These are phyloP conservation scores for Cryptocheilus praepositus DNA, from an alignment of 2,888 invertebrate genomes.

Conservation along the genomic window DNA sequence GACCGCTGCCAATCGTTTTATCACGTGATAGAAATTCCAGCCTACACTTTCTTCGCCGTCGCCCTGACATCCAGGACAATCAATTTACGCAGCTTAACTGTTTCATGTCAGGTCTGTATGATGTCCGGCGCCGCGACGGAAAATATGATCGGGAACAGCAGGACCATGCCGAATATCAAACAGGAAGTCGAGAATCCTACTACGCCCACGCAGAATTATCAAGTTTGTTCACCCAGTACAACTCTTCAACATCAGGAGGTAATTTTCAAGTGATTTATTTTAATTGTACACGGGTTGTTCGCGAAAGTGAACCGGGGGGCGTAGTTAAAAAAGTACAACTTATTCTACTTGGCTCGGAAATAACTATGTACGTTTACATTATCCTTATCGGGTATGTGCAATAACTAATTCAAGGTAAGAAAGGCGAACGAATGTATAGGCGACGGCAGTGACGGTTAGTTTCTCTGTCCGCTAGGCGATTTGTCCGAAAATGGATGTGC, in stretches of 20 bases:
- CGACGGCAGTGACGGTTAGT: not conserved
- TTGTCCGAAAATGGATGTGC: slow-evolving; percentile 68
- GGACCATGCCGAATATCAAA: slow-evolving; percentile 76
- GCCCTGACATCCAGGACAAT: no score
- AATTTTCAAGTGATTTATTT: slow-evolving; percentile 3
- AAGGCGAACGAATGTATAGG: no score
- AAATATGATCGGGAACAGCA: slow-evolving; percentile 70
- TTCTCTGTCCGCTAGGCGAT: slow-evolving; percentile 48
- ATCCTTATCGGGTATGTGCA: not conserved
- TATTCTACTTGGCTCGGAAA: not conserved
- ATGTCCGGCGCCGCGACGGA: slow-evolving; percentile 78
- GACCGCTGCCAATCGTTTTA: no score
- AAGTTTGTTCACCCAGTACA: slow-evolving; percentile 74
- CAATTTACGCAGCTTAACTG: no score
- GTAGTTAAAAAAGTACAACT: not conserved
- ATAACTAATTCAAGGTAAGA: no score
- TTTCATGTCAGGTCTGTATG: slow-evolving; percentile 81
- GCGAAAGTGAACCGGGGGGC: no score
- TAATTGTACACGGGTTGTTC: not conserved
- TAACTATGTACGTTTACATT: not conserved
- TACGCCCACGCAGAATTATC: slow-evolving; percentile 71
- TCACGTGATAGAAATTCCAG: no score
- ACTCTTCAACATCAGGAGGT: slow-evolving; percentile 73
- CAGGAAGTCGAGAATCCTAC: slow-evolving; percentile 78
- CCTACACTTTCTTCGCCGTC: no score